Percentiles rank a stretch among this genome's conserved stretches.
Evolutionary conservation across 2,113 vertebrate genomes (phyloP).

Genomic region (Eclectus roratus): DNA sequence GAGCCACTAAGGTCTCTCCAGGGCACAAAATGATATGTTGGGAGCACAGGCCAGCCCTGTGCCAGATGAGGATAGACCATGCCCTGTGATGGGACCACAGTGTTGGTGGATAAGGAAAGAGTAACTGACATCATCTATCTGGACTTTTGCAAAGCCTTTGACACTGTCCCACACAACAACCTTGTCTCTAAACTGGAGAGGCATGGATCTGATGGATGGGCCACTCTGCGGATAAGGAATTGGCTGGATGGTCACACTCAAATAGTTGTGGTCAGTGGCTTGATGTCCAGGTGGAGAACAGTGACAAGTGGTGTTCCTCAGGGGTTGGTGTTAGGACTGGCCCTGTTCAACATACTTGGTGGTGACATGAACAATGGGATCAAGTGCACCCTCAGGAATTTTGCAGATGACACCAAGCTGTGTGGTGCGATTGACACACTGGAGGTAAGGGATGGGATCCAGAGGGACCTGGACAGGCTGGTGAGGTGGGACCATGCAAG

Average conservation of each 20-base stretch:
- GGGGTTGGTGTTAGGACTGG: background rate
- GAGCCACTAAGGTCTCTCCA: background rate
- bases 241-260: background rate
- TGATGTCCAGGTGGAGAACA: background rate
- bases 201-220: background rate
- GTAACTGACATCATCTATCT: background rate
- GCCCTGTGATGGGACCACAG: background rate
- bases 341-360: background rate
- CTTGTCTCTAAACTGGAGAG: background rate
- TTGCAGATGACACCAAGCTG: background rate
- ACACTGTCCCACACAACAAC: background rate
- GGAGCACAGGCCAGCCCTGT: background rate
- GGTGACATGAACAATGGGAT: background rate
- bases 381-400: background rate
- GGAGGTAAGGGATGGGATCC: background rate
- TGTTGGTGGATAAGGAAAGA: background rate
- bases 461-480: background rate
- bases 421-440: background rate
- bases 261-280: background rate
- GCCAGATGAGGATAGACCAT: background rate
- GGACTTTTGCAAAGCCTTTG: background rate
- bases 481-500: background rate
- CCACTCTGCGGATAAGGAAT: background rate
- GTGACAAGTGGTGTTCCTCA: background rate
- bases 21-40: background rate